These are phyloP conservation scores for Diplosoma virens DNA, from an alignment of 23 tunicate genomes.

Conservation along the genomic window DNA sequence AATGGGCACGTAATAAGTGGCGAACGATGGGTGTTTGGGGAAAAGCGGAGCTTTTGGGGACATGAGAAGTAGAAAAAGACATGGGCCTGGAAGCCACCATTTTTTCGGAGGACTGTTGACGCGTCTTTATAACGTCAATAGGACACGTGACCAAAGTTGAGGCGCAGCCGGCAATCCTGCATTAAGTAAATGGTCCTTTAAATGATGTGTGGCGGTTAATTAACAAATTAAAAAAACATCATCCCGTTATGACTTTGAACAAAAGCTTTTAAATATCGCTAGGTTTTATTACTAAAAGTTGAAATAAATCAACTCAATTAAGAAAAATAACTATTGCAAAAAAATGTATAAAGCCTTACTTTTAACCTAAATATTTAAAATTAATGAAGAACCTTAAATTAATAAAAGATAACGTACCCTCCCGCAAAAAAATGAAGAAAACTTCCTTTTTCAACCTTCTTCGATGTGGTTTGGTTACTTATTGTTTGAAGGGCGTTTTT, in stretches of 20 bases:
- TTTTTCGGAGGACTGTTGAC: constrained; percentile 77
- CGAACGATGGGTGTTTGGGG: neutral
- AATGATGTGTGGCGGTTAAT: no score
- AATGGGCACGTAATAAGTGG: constrained; percentile 28
- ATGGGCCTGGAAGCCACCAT: constrained; percentile 7
- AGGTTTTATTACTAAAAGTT: no score
- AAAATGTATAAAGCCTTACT: no score
- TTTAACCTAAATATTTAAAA: no score
- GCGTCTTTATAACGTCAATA: constrained; percentile 79
- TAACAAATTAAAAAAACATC: no score
- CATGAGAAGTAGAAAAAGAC: neutral
- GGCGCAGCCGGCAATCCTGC: constrained; percentile 67
- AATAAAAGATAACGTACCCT: constrained; percentile 33
- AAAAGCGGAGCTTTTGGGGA: neutral
- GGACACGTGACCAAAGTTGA: constrained; percentile 80
- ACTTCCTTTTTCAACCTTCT: constrained; percentile 16
- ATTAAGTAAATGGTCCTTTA: neutral
- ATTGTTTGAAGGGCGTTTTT: no score
- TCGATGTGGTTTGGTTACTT: neutral
- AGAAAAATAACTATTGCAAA: no score
- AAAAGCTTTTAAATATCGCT: no score
- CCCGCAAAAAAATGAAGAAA: constrained; percentile 52
- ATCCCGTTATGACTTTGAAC: no score
- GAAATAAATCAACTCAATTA: no score
- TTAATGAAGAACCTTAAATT: no score